Base-by-base conservation (phyloP, 2,113 vertebrate species). In the Cariama cristata region DNA sequence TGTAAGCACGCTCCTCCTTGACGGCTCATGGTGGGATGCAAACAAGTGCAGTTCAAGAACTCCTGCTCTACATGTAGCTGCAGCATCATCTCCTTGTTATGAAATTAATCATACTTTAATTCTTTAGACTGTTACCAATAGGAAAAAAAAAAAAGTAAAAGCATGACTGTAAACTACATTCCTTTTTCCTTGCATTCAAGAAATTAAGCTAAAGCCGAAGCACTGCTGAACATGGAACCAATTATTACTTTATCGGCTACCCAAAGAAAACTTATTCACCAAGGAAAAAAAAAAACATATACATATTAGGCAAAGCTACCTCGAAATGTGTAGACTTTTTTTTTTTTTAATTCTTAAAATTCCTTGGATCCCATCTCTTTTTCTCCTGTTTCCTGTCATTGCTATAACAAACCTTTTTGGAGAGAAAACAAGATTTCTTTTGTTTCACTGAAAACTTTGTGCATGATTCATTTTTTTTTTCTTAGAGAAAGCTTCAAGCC, bases 21-120 rank as follows among this genome's bases (percentile, higher is more conserved):
- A 4, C 0, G 4, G 15, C 8, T 67, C 22, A 3, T 5, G 24
- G 76, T 42, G 42, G 23, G 47, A 66, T 38, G 42, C 11, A 94
- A 93, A 80, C 32, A 75, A 91, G 56, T 33, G n/a, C 23, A 71
- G 15, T 22, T 62, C 60, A 84, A 80, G 35, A 92, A 4, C 24
- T 74, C n/a, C 52, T 85, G 60, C 49, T 92, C 28, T 87, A 63
- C 40, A 17, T 58, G 17, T 58, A 93, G 38, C 17, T 49, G 27
- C 49, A 93, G 14, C 53, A 95, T 71, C 40, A 74, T 81, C 95
- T 95, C 73, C 55, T 76, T 81, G 14, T 88, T 92, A 58, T 71
- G 40, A 94, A 93, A 92, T 94, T 67, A 97, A 94, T 91, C 55
- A 80, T 60, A 30, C 3, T 95, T 95, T 85, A 59, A 90, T 90